Percentiles rank a stretch among this genome's conserved stretches.
phyloP scores from a whole-genome alignment of 2,797 vertebrate species.

The Mus spretus region DNA sequence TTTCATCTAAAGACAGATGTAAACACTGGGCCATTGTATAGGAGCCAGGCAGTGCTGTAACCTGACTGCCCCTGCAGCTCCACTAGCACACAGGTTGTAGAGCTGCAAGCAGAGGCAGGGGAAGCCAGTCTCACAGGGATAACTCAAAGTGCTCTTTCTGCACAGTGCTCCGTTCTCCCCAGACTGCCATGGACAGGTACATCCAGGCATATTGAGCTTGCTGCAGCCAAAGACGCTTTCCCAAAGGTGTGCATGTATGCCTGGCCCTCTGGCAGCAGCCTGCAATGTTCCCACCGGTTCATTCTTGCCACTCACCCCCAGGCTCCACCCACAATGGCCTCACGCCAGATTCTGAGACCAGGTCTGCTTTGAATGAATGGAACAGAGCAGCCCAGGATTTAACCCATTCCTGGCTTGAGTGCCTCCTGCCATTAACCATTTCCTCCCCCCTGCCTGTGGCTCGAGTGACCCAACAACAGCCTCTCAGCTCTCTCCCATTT shows the following conservation, averaged over 20 bases:
- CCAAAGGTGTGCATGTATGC: background rate
- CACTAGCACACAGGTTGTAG: background rate
- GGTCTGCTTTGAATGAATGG: background rate
- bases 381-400: background rate
- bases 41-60: background rate
- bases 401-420: background rate
- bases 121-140: accelerated
- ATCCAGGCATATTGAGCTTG: background rate
- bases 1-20: background rate
- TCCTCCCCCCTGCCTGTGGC: background rate
- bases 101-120: no score
- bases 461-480: background rate
- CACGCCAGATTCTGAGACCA: background rate
- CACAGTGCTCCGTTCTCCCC: background rate
- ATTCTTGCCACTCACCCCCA: background rate
- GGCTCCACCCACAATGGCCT: background rate
- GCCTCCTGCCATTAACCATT: background rate
- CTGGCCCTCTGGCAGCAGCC: background rate
- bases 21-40: background rate
- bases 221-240: background rate
- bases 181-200: no score
- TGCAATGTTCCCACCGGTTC: background rate
- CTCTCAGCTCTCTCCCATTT: background rate
- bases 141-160: accelerated
- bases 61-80: background rate